Conservation (phyloP, 2,888 invertebrate genomes). For the Metallyticus violacea region DNA sequence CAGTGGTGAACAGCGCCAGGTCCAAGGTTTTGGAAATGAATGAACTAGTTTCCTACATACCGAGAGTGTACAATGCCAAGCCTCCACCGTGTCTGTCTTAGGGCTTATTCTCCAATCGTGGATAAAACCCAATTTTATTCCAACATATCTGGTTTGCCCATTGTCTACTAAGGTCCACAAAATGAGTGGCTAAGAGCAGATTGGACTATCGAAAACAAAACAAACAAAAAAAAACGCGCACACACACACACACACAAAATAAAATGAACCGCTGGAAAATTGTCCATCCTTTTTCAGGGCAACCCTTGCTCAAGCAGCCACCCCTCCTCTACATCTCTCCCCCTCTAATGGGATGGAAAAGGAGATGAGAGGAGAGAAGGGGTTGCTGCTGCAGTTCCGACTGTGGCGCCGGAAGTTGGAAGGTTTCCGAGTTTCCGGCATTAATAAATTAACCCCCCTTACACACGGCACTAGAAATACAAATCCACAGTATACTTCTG, state of each 20-base stretch:
- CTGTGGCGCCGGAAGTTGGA: slow-evolving; percentile 19
- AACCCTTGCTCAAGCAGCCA: neutral
- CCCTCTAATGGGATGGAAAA: neutral
- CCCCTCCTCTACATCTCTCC: neutral
- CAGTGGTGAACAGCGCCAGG: too few relatives aligned
- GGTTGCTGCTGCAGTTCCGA: neutral
- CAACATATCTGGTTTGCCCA: neutral
- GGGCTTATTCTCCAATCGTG: neutral
- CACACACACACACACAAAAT: too few relatives aligned
- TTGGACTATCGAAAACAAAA: neutral
- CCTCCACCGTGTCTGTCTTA: too few relatives aligned
- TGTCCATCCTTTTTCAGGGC: neutral
- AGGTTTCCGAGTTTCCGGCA: slow-evolving; percentile 21
- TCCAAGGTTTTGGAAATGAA: too few relatives aligned
- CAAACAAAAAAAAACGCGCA: too few relatives aligned
- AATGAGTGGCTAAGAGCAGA: neutral
- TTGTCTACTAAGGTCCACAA: neutral
- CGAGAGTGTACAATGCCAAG: neutral
- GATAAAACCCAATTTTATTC: neutral
- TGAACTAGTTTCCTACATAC: too few relatives aligned
- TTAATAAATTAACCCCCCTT: slow-evolving; percentile 9
- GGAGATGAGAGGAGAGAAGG: neutral
- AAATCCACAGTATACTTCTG: neutral
- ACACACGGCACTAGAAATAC: neutral
- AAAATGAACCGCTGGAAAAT: neutral